Conservation (phyloP, 2,797 vertebrate genomes). For the Lycodopsis pacificus region DNA sequence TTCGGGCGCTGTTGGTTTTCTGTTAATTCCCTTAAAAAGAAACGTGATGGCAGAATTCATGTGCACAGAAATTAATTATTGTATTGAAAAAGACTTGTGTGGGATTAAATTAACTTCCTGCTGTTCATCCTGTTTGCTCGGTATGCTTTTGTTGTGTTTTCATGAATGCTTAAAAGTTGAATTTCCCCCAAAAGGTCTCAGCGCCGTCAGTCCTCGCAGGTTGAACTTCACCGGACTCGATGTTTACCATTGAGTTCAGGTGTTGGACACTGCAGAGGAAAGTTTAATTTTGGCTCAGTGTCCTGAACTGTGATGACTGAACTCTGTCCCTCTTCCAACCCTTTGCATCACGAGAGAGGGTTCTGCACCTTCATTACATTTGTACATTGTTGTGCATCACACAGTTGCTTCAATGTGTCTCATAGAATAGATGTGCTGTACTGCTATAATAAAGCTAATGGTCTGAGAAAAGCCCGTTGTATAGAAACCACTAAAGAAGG, state of each 20-base stretch:
- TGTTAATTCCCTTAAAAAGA: constrained; percentile 7
- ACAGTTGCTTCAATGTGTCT: constrained; percentile 36
- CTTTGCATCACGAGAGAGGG: constrained; percentile 16
- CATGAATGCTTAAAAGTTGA: not conserved
- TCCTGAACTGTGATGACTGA: constrained; percentile 8
- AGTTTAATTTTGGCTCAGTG: not conserved
- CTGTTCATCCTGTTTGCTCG: constrained; percentile 11
- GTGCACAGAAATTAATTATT: constrained; percentile 40
- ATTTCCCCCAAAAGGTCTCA: not conserved
- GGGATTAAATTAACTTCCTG: constrained; percentile 23
- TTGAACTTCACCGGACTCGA: constrained; percentile 4
- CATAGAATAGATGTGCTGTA: constrained; percentile 51
- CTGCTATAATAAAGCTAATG: constrained; percentile 67
- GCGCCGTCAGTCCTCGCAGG: not conserved
- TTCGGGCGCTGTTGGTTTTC: constrained; percentile 23
- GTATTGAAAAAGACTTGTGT: constrained; percentile 24
- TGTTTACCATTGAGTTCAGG: constrained; percentile 22
- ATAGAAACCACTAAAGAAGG: constrained; percentile 9
- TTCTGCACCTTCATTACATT: constrained; percentile 33
- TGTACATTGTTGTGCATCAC: constrained; percentile 60
- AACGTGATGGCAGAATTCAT: constrained; percentile 2
- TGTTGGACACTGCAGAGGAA: not conserved
- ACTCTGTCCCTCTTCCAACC: constrained; percentile 14
- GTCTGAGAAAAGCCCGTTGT: constrained; percentile 32
- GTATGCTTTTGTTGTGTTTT: constrained; percentile 18